Conservation (phyloP, 2,113 vertebrate genomes). For the Urocynchramus pylzowi region DNA sequence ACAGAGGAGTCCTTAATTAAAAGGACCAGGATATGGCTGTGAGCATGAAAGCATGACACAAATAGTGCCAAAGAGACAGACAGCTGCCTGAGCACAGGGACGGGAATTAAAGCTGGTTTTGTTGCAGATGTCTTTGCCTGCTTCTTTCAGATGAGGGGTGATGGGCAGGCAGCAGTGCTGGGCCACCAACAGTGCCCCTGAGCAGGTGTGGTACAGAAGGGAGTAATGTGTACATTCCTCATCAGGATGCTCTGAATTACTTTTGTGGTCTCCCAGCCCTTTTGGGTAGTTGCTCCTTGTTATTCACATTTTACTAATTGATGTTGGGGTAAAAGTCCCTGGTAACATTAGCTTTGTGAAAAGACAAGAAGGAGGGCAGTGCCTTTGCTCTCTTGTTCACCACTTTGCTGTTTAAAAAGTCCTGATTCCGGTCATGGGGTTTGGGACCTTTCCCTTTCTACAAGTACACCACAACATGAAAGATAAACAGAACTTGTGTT, state of each 20-base stretch:
- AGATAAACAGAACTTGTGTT: background rate
- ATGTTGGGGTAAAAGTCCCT: background rate
- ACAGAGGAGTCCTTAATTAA: conserved; percentile 60
- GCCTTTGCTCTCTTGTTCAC: background rate
- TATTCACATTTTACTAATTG: background rate
- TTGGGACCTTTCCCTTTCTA: background rate
- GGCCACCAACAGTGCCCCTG: background rate
- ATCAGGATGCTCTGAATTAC: background rate
- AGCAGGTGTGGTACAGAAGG: background rate
- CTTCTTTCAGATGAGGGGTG: background rate
- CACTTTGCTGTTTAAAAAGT: background rate
- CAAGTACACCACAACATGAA: background rate
- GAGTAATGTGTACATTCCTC: background rate
- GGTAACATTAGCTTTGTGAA: background rate
- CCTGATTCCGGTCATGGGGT: background rate
- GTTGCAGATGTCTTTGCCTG: background rate
- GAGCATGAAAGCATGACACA: conserved; percentile 12
- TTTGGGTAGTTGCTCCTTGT: background rate
- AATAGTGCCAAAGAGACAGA: background rate
- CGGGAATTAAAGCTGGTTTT: background rate
- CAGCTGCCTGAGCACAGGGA: background rate
- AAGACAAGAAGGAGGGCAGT: background rate
- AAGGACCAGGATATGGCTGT: conserved; percentile 50
- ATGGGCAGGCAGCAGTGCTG: background rate
- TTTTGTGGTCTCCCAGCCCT: background rate